phyloP scores from a whole-genome alignment of 2,888 invertebrate genomes.

The Mesorhabditis sp. region DNA sequence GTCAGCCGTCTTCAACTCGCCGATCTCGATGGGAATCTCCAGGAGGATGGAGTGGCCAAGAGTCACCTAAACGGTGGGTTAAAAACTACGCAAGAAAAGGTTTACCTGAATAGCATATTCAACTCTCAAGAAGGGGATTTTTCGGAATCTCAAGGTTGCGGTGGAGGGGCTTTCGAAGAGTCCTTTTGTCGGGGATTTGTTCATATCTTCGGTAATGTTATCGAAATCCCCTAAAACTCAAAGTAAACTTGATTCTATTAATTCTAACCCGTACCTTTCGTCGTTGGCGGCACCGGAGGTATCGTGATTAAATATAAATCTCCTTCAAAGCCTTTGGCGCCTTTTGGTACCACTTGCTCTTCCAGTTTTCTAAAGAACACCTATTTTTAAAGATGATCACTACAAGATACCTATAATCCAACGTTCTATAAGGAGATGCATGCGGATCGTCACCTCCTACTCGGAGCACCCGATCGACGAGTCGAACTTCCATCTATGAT shows the following conservation, averaged over 20 bases:
- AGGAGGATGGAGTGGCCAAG: slow-evolving; percentile 29
- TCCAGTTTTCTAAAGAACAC: slow-evolving; percentile 3
- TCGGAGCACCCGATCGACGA: slow-evolving; percentile 33
- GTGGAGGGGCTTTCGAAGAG: slow-evolving; percentile 36
- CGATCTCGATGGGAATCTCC: slow-evolving; percentile 36
- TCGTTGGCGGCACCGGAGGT: slow-evolving; percentile 31
- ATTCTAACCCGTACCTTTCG: slow-evolving; percentile 23
- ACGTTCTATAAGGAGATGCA: slow-evolving; percentile 28
- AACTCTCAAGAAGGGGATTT: slow-evolving; percentile 36
- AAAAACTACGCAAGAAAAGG: not conserved
- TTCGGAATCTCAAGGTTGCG: slow-evolving; percentile 37
- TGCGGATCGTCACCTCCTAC: slow-evolving; percentile 26
- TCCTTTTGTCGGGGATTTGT: slow-evolving; percentile 26
- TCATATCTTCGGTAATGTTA: slow-evolving; percentile 22
- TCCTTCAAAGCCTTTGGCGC: not conserved
- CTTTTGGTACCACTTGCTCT: not conserved
- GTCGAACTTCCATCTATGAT: slow-evolving; percentile 35
- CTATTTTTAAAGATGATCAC: not conserved
- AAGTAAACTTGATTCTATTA: not conserved
- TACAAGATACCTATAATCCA: slow-evolving; percentile 19
- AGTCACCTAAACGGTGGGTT: slow-evolving; percentile 18
- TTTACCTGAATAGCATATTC: slow-evolving; percentile 36
- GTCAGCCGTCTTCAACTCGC: slow-evolving; percentile 32
- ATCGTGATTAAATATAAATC: slow-evolving; percentile 25
- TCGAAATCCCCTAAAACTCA: slow-evolving; percentile 18